Base-by-base conservation (phyloP, 1,140 invertebrate genomes). In the Procambarus virginalis region DNA sequence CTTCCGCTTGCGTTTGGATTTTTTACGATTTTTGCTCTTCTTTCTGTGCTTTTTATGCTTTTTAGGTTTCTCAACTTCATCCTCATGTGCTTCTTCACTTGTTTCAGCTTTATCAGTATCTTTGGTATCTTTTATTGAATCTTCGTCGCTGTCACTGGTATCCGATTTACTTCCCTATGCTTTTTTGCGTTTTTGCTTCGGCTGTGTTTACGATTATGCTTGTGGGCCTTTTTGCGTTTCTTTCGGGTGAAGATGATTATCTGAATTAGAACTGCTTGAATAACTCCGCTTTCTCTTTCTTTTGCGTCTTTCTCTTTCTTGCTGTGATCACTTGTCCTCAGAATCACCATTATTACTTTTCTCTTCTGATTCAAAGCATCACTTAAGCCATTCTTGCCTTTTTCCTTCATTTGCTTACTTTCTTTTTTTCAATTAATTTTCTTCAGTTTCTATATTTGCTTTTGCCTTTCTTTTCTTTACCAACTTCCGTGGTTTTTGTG, bases 21-120 rank as follows among this genome's bases (percentile, higher is more conserved):
- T 89, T 84, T 83, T 92, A 49, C 76, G 83, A n/a, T 82, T 77
- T 51, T 89, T 92, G 34, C 48, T 86, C 34, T 93, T 94, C 48
- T 93, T 92, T 81, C 92, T 93, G 22, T 77, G 70, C 60, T 70
- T 89, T 34, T 91, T 86, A 45, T 84, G 78, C 78, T 90, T 81
- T 55, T 84, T 80, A 17, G 6, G 64, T 20, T 87, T 81, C 12
- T 83, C 84, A n/a, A 45, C 34, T 22, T 68, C 80, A 49, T 84
- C 82, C 10, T 77, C 85, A 34, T 83, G 46, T 48, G 48, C 49
- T 12, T 86, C 64, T 14, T 48, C 68, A n/a, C 48, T 73, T 48
- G 48, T 22, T 20, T 79, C 51, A 73, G 48, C 46, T 9, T 82
- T 77, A 12, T 82, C 12, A 8, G 49, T 76, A 20, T 70, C 78